These are phyloP conservation scores for Montipora efflorescens DNA, from an alignment of 64 coral and sea anemone genomes.

Conservation along the genomic window DNA sequence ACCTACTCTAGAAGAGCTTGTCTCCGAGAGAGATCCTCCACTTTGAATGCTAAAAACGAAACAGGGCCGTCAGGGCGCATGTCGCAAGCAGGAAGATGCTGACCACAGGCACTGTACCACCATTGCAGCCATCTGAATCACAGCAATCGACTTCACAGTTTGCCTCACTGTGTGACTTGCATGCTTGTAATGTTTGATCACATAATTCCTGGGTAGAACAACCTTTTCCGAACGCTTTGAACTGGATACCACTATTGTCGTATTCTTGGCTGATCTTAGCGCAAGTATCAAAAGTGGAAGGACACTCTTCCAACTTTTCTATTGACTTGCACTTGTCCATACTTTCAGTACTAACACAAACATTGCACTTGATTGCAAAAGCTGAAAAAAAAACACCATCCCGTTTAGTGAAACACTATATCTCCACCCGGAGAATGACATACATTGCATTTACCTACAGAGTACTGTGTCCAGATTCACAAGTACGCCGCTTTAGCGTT, in stretches of 20 bases:
- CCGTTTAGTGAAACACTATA: no score
- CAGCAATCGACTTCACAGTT: background rate
- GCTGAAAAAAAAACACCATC: background rate
- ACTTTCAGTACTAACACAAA: background rate
- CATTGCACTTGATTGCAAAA: background rate
- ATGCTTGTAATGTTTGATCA: background rate
- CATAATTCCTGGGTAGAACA: background rate
- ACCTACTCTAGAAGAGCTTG: background rate
- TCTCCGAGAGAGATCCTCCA: background rate
- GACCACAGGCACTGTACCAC: background rate
- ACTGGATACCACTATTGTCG: background rate
- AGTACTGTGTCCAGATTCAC: no score
- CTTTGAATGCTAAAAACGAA: background rate
- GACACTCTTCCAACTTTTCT: background rate
- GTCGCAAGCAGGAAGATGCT: background rate
- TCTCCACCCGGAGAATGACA: no score
- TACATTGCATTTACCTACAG: no score
- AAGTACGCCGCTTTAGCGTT: no score
- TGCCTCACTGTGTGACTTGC: background rate
- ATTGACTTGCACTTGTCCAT: background rate
- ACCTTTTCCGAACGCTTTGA: background rate
- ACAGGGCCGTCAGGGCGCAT: background rate
- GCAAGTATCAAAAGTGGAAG: background rate
- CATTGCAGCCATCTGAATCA: background rate
- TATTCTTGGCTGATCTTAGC: background rate